phyloP scores from a whole-genome alignment of 1,140 invertebrate genomes.

The Halotydeus destructor region DNA sequence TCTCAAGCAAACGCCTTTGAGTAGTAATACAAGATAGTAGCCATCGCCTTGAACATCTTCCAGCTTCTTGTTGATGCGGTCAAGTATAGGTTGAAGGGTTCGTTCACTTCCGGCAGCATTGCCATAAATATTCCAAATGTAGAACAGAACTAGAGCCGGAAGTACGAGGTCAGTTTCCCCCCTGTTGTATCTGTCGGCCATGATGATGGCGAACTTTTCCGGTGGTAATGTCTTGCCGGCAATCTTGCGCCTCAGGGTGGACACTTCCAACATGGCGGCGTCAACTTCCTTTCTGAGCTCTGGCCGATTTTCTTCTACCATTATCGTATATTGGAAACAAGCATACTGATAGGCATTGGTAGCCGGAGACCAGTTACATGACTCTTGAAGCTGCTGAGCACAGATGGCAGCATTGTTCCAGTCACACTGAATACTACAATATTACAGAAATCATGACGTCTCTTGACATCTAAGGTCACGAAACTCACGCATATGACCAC shows the following conservation, averaged over 20 bases:
- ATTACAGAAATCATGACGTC: neutral
- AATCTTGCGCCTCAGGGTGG: conserved; percentile 60
- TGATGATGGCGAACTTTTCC: conserved; percentile 81
- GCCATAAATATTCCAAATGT: conserved; percentile 80
- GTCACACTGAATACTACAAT: conserved; percentile 26
- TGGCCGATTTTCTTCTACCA: conserved; percentile 20
- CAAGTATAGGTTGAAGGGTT: conserved; percentile 42
- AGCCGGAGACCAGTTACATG: conserved; percentile 73
- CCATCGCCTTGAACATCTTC: neutral
- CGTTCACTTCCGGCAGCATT: conserved; percentile 47
- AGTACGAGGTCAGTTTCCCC: conserved; percentile 41
- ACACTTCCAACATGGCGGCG: conserved; percentile 30
- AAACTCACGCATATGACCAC: conserved; percentile 63
- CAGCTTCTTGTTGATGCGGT: conserved; percentile 40
- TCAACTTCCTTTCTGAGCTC: conserved; percentile 30
- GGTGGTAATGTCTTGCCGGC: conserved; percentile 87
- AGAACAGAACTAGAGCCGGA: conserved; percentile 36
- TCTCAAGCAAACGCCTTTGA: conserved; percentile 60
- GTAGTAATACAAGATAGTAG: conserved; percentile 36
- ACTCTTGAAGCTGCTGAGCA: conserved; percentile 42
- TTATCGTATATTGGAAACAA: conserved; percentile 40
- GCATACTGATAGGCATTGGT: conserved; percentile 78
- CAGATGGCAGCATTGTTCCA: conserved; percentile 50
- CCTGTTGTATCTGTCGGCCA: conserved; percentile 48
- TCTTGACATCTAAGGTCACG: no score